phyloP scores from a whole-genome alignment of 2,113 vertebrate genomes.

The Tichodroma muraria region DNA sequence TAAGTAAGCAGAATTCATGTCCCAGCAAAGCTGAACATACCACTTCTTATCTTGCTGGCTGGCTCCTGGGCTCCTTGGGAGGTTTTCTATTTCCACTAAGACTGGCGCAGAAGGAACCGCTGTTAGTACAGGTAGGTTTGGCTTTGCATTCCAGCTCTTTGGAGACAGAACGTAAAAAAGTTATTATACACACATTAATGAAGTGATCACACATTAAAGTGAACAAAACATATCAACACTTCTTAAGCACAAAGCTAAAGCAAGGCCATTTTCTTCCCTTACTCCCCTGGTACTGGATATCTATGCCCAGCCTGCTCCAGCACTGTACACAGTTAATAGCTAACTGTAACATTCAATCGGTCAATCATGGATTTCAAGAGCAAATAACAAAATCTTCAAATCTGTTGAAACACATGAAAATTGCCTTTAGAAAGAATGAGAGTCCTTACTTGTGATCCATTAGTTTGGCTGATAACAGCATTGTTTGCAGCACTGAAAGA shows the following conservation, averaged over 20 bases:
- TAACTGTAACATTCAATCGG: not conserved
- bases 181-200: not conserved
- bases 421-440: not conserved
- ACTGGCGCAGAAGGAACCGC: slow-evolving; percentile 66
- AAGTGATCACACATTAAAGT: not conserved
- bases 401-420: not conserved
- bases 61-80: slow-evolving; percentile 80
- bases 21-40: slow-evolving; percentile 68
- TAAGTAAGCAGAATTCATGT: slow-evolving; percentile 10
- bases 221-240: not conserved
- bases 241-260: not conserved
- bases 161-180: slow-evolving; percentile 57
- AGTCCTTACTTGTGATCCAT: slow-evolving; percentile 75
- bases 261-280: not conserved
- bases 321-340: not conserved
- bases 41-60: slow-evolving; percentile 81
- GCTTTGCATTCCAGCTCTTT: slow-evolving; percentile 69
- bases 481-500: slow-evolving; percentile 74
- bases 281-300: not conserved
- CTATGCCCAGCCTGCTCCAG: not conserved
- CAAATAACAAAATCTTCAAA: not conserved
- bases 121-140: slow-evolving; percentile 47
- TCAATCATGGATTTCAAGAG: not conserved
- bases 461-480: slow-evolving; percentile 67
- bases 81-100: slow-evolving; percentile 83